phyloP scores from a whole-genome alignment of 2,888 invertebrate genomes.

The Lithosia quadra region DNA sequence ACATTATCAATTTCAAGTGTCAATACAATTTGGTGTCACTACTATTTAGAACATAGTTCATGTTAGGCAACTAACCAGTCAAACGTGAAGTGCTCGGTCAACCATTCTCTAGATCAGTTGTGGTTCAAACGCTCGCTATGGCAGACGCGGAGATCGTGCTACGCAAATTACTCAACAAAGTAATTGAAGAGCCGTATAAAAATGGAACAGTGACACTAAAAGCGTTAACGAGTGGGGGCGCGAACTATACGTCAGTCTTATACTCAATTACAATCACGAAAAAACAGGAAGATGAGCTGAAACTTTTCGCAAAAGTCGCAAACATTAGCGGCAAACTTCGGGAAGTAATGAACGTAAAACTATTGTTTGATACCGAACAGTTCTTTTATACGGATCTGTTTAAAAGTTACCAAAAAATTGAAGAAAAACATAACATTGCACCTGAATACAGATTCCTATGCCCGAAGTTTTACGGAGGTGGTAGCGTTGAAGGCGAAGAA shows the following conservation, averaged over 20 bases:
- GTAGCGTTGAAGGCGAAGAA: conserved; percentile 52
- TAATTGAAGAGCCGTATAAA: conserved; percentile 50
- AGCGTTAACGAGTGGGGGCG: conserved; percentile 60
- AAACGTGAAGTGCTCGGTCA: background rate
- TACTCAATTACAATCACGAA: conserved; percentile 49
- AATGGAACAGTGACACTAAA: conserved; percentile 45
- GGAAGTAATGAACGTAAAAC: conserved; percentile 42
- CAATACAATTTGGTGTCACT: background rate
- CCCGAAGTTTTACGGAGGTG: conserved; percentile 59
- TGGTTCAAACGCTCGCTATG: conserved; percentile 45
- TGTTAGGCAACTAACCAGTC: background rate
- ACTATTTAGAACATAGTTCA: too few relatives aligned
- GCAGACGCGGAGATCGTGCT: conserved; percentile 55
- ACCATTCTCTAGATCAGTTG: conserved; percentile 39
- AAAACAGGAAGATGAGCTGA: conserved; percentile 41
- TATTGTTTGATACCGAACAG: conserved; percentile 55
- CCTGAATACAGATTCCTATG: conserved; percentile 52
- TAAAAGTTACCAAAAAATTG: conserved; percentile 44
- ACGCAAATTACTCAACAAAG: conserved; percentile 50
- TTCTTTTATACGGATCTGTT: conserved; percentile 53
- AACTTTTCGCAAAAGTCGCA: conserved; percentile 67
- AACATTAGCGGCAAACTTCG: conserved; percentile 52
- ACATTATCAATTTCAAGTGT: background rate
- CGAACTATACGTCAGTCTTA: conserved; percentile 63
- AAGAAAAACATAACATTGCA: conserved; percentile 52